Base-by-base conservation (phyloP, 2,797 vertebrate genomes). In the Coregonus ussuriensis region DNA sequence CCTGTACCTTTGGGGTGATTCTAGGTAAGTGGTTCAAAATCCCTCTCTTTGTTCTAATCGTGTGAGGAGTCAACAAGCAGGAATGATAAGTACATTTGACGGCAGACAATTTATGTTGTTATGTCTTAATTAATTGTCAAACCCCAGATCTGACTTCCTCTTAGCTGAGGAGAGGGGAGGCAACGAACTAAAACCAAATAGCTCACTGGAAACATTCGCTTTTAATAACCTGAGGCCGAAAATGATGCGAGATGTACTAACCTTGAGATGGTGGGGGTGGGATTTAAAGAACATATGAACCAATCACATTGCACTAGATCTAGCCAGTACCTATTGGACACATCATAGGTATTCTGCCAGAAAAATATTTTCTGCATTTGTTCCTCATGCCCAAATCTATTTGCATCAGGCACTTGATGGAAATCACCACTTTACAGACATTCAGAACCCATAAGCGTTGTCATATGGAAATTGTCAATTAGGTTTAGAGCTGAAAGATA, bases 101-200 rank as follows among this genome's bases (percentile, higher is more conserved):
- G 86, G 91, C 87, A 88, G 90, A 91, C 89, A 92, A 94, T 94
- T 94, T 93, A 92, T 90, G 89, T 87, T 90, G 90, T 94, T 94
- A 92, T 89, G 88, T 92, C 91, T 93, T 95, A 94, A 94, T 94
- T 94, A 91, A 56, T 85, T 90, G 88, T 92, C 89, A 89, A 84
- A 85, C 87, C 75, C 78, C 84, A 83, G 68, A 77, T 74, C 83
- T 84, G 75, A 14, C 77, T 83, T 89, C 74, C 82, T 82, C 77
- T 21, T 79, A 72, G 78, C 35, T 77, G 79, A 6, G 66, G 63
- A 6, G 21, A 47, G 75, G 72, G 79, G 81, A 81, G 77, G 83
- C 53, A 56, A 6, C 16, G n/a, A 56, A 56, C 18, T n/a, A 56
- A 74, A 66, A 33, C 0, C 3, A 31, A 31, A 35, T 33, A 14